phyloP scores from a whole-genome alignment of 2,113 vertebrate genomes.

The Toxotes chatareus region DNA sequence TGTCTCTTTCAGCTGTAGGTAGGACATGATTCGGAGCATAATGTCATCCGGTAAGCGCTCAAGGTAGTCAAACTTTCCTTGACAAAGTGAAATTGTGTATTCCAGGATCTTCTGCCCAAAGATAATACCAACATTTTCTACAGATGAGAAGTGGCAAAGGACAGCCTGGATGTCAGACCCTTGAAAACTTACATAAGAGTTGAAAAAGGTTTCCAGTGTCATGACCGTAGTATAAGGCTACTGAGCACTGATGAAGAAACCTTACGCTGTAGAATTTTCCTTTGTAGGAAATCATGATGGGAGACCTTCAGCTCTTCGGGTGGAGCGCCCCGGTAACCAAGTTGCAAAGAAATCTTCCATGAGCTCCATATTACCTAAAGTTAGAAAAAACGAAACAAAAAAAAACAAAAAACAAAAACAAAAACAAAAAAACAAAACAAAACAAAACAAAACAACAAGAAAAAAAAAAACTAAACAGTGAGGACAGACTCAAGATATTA shows the following conservation, averaged over 20 bases:
- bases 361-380: constrained; percentile 83
- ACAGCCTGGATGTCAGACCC: not conserved
- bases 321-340: constrained; percentile 64
- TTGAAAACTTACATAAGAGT: not conserved
- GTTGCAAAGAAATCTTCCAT: constrained; percentile 84
- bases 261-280: constrained; percentile 81
- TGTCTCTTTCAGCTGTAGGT: constrained; percentile 83
- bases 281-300: constrained; percentile 79
- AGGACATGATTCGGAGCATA: constrained; percentile 83
- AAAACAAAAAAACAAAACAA: too few relatives aligned
- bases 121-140: constrained; percentile 78
- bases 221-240: not conserved
- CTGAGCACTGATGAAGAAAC: not conserved
- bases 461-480: not conserved
- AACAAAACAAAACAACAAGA: too few relatives aligned
- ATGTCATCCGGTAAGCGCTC: constrained; percentile 83
- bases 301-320: constrained; percentile 80
- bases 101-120: constrained; percentile 83
- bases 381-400: too few relatives aligned
- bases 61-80: constrained; percentile 85
- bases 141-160: constrained; percentile 17
- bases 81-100: constrained; percentile 81
- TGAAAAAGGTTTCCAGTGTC: not conserved
- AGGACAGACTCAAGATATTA: not conserved
- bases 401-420: too few relatives aligned